Evolutionary conservation across 2,888 invertebrate genomes (phyloP).

Genomic region (Drosophila macrospina): DNA sequence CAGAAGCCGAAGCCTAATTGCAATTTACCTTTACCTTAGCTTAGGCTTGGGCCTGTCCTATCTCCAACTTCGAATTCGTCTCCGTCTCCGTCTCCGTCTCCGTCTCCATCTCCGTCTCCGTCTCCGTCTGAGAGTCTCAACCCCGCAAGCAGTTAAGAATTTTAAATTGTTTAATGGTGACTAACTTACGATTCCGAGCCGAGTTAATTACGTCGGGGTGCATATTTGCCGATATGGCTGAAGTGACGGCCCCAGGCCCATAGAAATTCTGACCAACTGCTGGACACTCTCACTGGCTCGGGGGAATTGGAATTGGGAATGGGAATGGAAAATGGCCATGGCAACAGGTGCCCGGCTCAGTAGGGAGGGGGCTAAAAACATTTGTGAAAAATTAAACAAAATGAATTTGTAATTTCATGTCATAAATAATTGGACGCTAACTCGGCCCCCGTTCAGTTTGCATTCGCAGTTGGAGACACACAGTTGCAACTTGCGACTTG

Average conservation of each 20-base stretch:
- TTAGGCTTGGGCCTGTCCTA: conserved; percentile 24
- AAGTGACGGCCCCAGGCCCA: conserved; percentile 60
- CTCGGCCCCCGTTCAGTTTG: conserved; percentile 50
- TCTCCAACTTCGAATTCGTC: neutral
- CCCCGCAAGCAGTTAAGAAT: conserved; percentile 74
- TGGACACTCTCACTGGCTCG: conserved; percentile 59
- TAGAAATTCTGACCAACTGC: conserved; percentile 67
- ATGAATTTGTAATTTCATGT: conserved; percentile 85
- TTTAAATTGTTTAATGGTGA: conserved; percentile 82
- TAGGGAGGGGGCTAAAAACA: conserved; percentile 13
- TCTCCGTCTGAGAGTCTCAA: conserved; percentile 30
- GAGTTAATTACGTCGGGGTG: conserved; percentile 82
- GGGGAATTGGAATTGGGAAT: neutral
- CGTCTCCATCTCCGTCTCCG: neutral
- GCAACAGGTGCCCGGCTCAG: conserved; percentile 67
- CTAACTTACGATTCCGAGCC: conserved; percentile 81
- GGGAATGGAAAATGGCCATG: conserved; percentile 1
- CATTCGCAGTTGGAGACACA: conserved; percentile 46
- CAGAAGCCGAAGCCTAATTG: conserved; percentile 84
- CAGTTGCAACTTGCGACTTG: conserved; percentile 26
- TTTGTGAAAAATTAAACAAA: conserved; percentile 84
- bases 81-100: conserved; percentile 9
- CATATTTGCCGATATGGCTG: conserved; percentile 79
- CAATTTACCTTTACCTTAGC: conserved; percentile 80
- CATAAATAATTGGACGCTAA: conserved; percentile 85